Percentiles rank a stretch among this genome's conserved stretches.
Evolutionary conservation across 2,797 vertebrate species (phyloP).

Genomic region (Hippocampus kuda): DNA sequence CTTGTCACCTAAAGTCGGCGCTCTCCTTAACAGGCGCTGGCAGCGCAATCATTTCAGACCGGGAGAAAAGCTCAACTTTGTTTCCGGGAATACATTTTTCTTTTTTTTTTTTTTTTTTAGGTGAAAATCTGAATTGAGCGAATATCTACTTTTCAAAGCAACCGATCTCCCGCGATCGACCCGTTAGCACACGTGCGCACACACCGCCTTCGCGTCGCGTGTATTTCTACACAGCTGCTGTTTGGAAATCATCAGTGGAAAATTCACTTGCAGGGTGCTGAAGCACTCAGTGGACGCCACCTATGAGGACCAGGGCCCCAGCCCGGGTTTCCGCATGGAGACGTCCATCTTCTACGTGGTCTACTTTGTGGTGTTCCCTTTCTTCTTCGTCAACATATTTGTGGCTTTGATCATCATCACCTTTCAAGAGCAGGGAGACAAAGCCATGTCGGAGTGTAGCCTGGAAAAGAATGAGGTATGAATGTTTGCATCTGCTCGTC

Average conservation of each 20-base stretch:
- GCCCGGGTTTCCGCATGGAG: constrained; percentile 95
- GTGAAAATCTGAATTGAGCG: no score
- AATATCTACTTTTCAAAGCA: no score
- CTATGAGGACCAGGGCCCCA: constrained; percentile 91
- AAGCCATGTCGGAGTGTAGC: constrained; percentile 97
- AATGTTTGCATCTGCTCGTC: not conserved
- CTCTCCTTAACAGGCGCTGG: no score
- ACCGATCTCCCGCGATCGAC: no score
- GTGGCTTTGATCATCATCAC: constrained; percentile 99
- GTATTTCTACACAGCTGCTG: not conserved
- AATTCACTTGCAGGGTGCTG: constrained; percentile 72
- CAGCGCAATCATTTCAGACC: no score
- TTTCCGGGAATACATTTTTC: no score
- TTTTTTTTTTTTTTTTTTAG: no score
- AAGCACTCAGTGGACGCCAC: constrained; percentile 97
- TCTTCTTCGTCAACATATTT: constrained; percentile 99
- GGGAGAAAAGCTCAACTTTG: no score
- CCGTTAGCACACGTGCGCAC: no score
- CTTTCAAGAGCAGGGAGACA: constrained; percentile 98
- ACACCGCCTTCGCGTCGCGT: not conserved
- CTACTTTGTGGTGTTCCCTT: constrained; percentile 98
- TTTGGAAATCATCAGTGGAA: no score
- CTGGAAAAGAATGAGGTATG: constrained; percentile 96
- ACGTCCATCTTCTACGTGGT: constrained; percentile 98
- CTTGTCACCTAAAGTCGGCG: no score